Conservation (phyloP, 2,888 invertebrate species). For the Harmothoe impar region DNA sequence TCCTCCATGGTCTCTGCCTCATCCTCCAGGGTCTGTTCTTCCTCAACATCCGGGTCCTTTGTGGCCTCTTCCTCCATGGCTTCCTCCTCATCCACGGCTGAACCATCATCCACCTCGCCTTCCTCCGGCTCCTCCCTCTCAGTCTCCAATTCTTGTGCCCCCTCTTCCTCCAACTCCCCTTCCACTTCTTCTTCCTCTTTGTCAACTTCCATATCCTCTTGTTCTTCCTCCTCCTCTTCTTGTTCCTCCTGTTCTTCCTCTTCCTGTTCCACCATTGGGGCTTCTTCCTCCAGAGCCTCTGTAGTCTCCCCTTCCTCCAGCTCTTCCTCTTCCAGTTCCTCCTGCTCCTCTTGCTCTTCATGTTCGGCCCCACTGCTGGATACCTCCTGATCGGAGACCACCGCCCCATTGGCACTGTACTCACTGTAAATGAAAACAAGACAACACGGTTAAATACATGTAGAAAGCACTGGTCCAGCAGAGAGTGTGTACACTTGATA, state of each 20-base stretch:
- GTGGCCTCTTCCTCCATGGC: neutral
- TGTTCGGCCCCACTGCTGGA: neutral
- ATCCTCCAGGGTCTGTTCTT: neutral
- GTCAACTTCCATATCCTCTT: neutral
- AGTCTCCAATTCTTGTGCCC: constrained; percentile 67
- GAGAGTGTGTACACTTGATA: no score
- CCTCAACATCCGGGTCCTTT: neutral
- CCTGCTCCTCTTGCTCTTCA: neutral
- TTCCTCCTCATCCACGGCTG: constrained; percentile 64
- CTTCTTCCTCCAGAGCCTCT: neutral
- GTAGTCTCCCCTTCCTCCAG: neutral
- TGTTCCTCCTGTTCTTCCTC: constrained; percentile 66
- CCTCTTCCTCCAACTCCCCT: constrained; percentile 64
- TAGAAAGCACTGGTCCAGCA: no score
- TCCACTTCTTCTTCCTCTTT: no score
- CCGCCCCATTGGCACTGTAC: constrained; percentile 15
- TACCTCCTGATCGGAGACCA: neutral
- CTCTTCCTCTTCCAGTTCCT: neutral
- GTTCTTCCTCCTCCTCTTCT: constrained; percentile 67
- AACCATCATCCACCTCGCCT: constrained; percentile 64
- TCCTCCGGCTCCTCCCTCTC: neutral
- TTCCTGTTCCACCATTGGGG: constrained; percentile 53
- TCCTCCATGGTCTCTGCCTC: neutral
- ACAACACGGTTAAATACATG: neutral
- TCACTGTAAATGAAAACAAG: neutral